Conservation (phyloP, 30 jellyfish, hydroid and myxozoan species). For the Hydra vulgaris region DNA sequence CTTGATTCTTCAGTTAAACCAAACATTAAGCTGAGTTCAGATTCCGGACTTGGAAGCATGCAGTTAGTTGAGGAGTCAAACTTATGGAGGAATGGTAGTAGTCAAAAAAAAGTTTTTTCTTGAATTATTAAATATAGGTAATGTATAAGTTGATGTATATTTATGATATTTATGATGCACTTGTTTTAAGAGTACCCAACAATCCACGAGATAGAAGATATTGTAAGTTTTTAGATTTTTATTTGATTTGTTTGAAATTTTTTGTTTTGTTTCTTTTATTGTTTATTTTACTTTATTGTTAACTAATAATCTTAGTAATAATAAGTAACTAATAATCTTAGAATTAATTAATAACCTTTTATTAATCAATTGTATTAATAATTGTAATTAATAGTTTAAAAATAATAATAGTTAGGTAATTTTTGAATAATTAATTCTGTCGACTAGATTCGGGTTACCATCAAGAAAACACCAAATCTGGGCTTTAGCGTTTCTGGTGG, state of each 20-base stretch:
- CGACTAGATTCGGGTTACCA: slow-evolving; percentile 69
- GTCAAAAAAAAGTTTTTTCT: too few relatives aligned
- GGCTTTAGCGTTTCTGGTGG: slow-evolving; percentile 97
- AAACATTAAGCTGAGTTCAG: slow-evolving; percentile 77
- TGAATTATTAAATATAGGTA: not conserved
- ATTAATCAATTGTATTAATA: too few relatives aligned
- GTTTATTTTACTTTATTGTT: too few relatives aligned
- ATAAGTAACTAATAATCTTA: too few relatives aligned
- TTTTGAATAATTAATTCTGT: too few relatives aligned
- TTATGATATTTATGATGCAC: too few relatives aligned
- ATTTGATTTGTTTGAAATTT: too few relatives aligned
- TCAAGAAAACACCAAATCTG: slow-evolving; percentile 83
- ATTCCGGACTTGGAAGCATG: slow-evolving; percentile 93
- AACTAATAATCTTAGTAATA: too few relatives aligned
- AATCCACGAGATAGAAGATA: slow-evolving; percentile 81
- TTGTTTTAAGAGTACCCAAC: slow-evolving; percentile 45
- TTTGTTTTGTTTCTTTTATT: too few relatives aligned
- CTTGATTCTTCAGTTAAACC: slow-evolving; percentile 37
- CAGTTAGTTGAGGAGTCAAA: slow-evolving; percentile 60
- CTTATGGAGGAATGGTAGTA: slow-evolving; percentile 91
- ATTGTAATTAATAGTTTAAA: too few relatives aligned
- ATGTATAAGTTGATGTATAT: not conserved
- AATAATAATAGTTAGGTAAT: too few relatives aligned
- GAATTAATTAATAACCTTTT: too few relatives aligned
- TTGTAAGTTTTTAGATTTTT: slow-evolving; percentile 65